Evolutionary conservation across 1,140 invertebrate species (phyloP).

Genomic region (Drosophila rufa): DNA sequence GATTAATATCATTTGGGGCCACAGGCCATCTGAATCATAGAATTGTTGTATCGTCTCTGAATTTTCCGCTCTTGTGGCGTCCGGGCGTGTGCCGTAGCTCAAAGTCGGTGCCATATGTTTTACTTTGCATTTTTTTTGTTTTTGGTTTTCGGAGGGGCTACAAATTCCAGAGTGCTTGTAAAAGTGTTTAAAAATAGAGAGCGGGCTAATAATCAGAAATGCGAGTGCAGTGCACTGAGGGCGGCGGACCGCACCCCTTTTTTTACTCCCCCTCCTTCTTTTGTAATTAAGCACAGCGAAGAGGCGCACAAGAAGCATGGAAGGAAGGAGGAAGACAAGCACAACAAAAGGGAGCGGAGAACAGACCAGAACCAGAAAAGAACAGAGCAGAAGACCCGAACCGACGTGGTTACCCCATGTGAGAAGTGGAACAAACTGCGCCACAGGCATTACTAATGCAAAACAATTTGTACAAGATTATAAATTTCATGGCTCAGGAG

Average conservation of each 20-base stretch:
- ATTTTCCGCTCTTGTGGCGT: constrained; percentile 23
- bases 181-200: constrained; percentile 74
- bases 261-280: not conserved
- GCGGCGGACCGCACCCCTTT: constrained; percentile 25
- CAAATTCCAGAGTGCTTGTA: constrained; percentile 71
- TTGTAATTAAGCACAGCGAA: constrained; percentile 58
- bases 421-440: constrained; percentile 64
- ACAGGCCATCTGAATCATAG: constrained; percentile 25
- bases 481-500: constrained; percentile 70
- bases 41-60: constrained; percentile 19
- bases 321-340: constrained; percentile 1
- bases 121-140: constrained; percentile 11
- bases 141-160: constrained; percentile 1
- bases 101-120: constrained; percentile 42
- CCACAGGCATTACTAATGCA: constrained; percentile 69
- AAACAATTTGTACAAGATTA: constrained; percentile 75
- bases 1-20: constrained; percentile 63
- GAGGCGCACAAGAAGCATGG: constrained; percentile 1
- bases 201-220: constrained; percentile 62
- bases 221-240: constrained; percentile 61
- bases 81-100: constrained; percentile 1
- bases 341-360: constrained; percentile 19
- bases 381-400: constrained; percentile 25
- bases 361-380: constrained; percentile 9
- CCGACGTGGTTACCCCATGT: constrained; percentile 29